Evolutionary conservation across 1,140 invertebrate genomes (phyloP), one percentile per base, ranked within the genome.

Genomic region (Hyphantria cunea): DNA sequence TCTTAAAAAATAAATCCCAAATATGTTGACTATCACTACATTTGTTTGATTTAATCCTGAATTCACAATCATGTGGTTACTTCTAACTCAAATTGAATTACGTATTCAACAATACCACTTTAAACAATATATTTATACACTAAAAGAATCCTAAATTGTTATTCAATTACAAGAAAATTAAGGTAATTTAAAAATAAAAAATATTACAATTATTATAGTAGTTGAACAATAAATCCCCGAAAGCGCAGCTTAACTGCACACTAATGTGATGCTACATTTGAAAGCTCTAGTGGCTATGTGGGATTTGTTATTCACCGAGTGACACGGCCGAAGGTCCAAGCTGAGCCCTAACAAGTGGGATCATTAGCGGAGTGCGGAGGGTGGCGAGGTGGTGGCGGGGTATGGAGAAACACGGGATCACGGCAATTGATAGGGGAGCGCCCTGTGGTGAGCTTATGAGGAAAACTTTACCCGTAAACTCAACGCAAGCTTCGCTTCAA

Each of bases 281-380:
- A 14, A 15, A 48, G 64, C 51, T 54, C 31, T 51, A 34, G 31
- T 53, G 58, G 67, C 70, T 74, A 72, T 69, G 68, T 61, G 66
- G 73, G 84, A 84, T 84, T 84, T 87, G 84, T 87, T 89, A 90
- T 89, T 90, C 86, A 86, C 79, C 76, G 72, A 75, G 78, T 81
- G 80, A 86, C 87, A 87, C 80, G 80, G 77, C 52, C 81, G 76
- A 86, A 84, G 83, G 85, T 88, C 87, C 82, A 74, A 74, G 65
- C 66, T 80, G 80, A 85, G 82, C 80, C 82, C 79, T 86, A 90
- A 90, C 87, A 90, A 90, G 84, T 89, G 87, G 83, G 69, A 86
- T 90, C 87, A 90, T 89, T 89, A 89, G 87, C 79, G 74, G 73
- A 70, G 74, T 73, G 69, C 66, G 69, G 72, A 55, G 64, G 71